phyloP scores from a whole-genome alignment of 2,113 vertebrate species.

The Pao palembangensis region DNA sequence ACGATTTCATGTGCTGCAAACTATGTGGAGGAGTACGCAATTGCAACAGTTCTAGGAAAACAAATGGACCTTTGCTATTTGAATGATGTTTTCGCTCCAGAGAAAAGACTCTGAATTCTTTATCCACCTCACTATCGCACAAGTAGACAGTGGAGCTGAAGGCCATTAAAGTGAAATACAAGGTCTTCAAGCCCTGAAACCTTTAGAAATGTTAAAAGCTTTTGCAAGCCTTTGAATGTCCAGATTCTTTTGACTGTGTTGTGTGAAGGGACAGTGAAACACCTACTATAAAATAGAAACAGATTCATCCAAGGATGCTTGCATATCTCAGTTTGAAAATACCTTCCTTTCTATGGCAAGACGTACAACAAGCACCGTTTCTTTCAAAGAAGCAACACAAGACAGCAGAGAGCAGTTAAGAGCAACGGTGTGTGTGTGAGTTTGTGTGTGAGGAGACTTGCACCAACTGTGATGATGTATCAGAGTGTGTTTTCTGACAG shows the following conservation, averaged over 20 bases:
- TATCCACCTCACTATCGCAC: slow-evolving; percentile 31
- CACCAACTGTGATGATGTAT: background rate
- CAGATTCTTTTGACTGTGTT: slow-evolving; percentile 19
- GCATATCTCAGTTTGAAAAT: slow-evolving; percentile 46
- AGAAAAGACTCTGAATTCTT: slow-evolving; percentile 20
- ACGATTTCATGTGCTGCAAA: slow-evolving; percentile 37
- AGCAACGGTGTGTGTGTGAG: slow-evolving; percentile 6
- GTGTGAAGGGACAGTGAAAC: slow-evolving; percentile 29
- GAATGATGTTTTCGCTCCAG: slow-evolving; percentile 18
- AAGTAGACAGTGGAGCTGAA: background rate
- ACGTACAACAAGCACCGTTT: background rate
- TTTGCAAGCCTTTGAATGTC: slow-evolving; percentile 34
- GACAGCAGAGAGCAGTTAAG: background rate
- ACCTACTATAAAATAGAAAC: slow-evolving; percentile 14
- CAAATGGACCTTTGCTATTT: slow-evolving; percentile 31
- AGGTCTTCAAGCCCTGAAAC: slow-evolving; percentile 45
- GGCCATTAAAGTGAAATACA: slow-evolving; percentile 65
- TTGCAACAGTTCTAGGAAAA: slow-evolving; percentile 34
- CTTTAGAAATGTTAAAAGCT: slow-evolving; percentile 57
- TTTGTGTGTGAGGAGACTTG: slow-evolving; percentile 3
- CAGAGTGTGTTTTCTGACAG: background rate
- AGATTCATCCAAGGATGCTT: slow-evolving; percentile 28
- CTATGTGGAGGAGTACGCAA: slow-evolving; percentile 39
- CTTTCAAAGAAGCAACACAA: slow-evolving; percentile 17
- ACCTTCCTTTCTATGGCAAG: slow-evolving; percentile 38